Conservation (phyloP, 2,113 vertebrate genomes). For the Melanerpes formicivorus region DNA sequence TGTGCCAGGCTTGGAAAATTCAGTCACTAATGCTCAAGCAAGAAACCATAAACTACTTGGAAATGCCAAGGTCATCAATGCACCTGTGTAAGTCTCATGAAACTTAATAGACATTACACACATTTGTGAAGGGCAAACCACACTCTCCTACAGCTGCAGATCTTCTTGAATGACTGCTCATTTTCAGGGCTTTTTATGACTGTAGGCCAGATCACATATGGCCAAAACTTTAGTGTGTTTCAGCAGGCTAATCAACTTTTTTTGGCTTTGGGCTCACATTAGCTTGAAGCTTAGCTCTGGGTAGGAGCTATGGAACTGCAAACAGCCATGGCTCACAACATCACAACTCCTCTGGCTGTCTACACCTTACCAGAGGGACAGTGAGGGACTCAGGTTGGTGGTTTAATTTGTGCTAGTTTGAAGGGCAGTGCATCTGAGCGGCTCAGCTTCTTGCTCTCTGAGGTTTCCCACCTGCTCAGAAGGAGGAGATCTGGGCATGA, state of each 20-base stretch:
- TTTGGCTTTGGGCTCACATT: neutral
- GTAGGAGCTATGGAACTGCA: neutral
- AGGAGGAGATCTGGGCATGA: neutral
- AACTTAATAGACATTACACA: neutral
- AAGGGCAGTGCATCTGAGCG: accelerated
- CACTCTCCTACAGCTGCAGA: neutral
- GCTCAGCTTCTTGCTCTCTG: neutral
- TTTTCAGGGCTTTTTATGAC: neutral
- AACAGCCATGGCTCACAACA: neutral
- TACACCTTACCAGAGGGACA: accelerated
- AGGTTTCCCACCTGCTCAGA: neutral
- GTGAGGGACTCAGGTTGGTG: accelerated
- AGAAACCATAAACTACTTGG: neutral
- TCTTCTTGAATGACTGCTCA: neutral
- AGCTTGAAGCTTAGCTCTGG: neutral
- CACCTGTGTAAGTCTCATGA: neutral
- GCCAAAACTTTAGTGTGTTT: neutral
- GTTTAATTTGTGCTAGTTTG: accelerated
- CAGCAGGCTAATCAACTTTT: neutral
- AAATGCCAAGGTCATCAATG: neutral
- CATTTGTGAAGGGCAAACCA: neutral
- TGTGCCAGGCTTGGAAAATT: neutral
- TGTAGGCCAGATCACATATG: neutral
- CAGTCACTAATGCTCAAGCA: neutral
- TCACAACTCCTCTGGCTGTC: neutral